These are phyloP conservation scores for Sipha maydis DNA, from an alignment of 2,888 invertebrate genomes.

Conservation along the genomic window DNA sequence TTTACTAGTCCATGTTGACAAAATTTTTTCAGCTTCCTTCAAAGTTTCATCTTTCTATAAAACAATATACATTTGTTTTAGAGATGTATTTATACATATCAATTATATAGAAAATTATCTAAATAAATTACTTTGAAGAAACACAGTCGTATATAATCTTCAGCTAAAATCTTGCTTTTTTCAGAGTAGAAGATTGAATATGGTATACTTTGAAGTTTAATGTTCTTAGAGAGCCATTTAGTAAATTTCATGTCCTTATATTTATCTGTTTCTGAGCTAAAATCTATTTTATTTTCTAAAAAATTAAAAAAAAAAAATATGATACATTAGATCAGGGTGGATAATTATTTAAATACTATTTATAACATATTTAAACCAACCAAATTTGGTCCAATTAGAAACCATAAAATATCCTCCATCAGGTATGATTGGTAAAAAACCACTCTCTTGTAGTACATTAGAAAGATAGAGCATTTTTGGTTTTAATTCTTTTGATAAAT, in stretches of 20 bases:
- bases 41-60: slow-evolving; percentile 80
- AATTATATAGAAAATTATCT: background rate
- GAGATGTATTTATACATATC: background rate
- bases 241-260: slow-evolving; percentile 91
- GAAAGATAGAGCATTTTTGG: slow-evolving; percentile 84
- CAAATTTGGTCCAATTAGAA: slow-evolving; percentile 76
- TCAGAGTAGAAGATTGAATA: slow-evolving; percentile 91
- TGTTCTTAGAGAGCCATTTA: slow-evolving; percentile 93
- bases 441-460: slow-evolving; percentile 78
- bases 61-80: background rate
- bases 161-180: slow-evolving; percentile 81
- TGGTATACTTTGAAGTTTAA: slow-evolving; percentile 93
- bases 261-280: slow-evolving; percentile 77
- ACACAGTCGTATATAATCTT: slow-evolving; percentile 90
- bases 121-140: slow-evolving; percentile 82
- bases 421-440: slow-evolving; percentile 91
- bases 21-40: slow-evolving; percentile 69
- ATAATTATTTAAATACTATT: background rate
- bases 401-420: slow-evolving; percentile 98
- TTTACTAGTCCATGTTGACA: slow-evolving; percentile 15
- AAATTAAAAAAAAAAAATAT: slow-evolving; percentile 24
- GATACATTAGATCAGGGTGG: background rate
- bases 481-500: slow-evolving; percentile 78
- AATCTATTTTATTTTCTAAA: slow-evolving; percentile 75
- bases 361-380: slow-evolving; percentile 53